Evolutionary conservation across 2,797 vertebrate species (phyloP).

Genomic region (Periophthalmus magnuspinnatus): DNA sequence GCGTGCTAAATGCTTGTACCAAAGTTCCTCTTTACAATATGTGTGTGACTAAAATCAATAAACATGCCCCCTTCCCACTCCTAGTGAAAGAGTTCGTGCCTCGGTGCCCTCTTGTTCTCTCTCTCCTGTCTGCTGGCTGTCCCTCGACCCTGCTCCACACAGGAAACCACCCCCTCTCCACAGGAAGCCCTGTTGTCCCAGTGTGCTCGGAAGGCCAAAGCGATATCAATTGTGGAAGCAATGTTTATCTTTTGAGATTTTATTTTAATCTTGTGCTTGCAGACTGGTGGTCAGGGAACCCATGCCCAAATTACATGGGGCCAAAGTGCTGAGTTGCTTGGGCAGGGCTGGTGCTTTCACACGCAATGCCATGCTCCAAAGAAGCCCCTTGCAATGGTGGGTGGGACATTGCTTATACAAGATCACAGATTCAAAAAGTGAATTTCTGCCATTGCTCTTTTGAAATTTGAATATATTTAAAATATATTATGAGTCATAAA

Average conservation of each 20-base stretch:
- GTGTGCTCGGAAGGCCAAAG: slow-evolving; percentile 65
- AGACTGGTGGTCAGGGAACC: slow-evolving; percentile 69
- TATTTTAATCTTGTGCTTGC: slow-evolving; percentile 66
- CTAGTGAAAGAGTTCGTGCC: slow-evolving; percentile 64
- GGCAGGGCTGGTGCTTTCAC: slow-evolving; percentile 72
- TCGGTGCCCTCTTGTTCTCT: slow-evolving; percentile 54
- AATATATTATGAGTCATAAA: background rate
- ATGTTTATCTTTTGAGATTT: slow-evolving; percentile 81
- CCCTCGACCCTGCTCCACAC: slow-evolving; percentile 59
- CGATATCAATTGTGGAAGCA: slow-evolving; percentile 77
- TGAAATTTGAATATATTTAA: background rate
- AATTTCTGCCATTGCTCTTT: slow-evolving; percentile 63
- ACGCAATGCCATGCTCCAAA: slow-evolving; percentile 70
- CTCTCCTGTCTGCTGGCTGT: slow-evolving; percentile 30
- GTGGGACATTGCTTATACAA: slow-evolving; percentile 52
- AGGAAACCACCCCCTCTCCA: slow-evolving; percentile 66
- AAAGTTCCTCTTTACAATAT: slow-evolving; percentile 79
- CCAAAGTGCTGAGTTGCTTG: slow-evolving; percentile 64
- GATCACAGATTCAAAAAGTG: slow-evolving; percentile 50
- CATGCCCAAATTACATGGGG: slow-evolving; percentile 66
- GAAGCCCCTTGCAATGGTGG: slow-evolving; percentile 53
- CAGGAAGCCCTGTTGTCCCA: slow-evolving; percentile 80
- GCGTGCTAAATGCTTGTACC: slow-evolving; percentile 78
- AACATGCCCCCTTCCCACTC: slow-evolving; percentile 73
- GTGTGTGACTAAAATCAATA: slow-evolving; percentile 87